Conservation (phyloP, 2,888 invertebrate genomes). For the Teinopalpus imperialis region DNA sequence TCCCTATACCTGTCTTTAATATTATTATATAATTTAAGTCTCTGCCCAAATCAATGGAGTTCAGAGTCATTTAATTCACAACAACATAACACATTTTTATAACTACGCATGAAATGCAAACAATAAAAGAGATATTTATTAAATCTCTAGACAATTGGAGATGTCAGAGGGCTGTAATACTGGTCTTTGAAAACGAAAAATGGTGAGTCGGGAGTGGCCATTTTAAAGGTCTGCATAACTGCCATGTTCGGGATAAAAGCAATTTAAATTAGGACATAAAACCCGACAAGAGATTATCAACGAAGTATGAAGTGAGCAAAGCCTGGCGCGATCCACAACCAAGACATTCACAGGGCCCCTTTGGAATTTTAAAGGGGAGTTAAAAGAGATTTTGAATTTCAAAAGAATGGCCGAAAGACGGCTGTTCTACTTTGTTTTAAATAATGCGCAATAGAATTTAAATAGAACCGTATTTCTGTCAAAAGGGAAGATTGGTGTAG, state of each 20-base stretch:
- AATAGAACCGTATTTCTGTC: constrained; percentile 7
- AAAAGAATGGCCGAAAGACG: constrained; percentile 45
- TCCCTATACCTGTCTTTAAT: too few species aligned
- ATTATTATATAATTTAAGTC: too few species aligned
- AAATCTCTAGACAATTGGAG: constrained; percentile 52
- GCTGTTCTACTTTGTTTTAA: constrained; percentile 36
- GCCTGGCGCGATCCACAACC: constrained; percentile 54
- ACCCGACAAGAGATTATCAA: constrained; percentile 70
- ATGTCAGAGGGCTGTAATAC: constrained; percentile 49
- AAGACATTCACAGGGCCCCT: constrained; percentile 52
- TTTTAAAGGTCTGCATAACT: constrained; percentile 47
- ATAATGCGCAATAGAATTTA: constrained; percentile 11
- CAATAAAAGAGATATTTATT: constrained; percentile 33
- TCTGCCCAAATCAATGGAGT: too few species aligned
- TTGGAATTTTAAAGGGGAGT: constrained; percentile 48
- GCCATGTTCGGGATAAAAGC: constrained; percentile 60
- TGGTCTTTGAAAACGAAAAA: constrained; percentile 55
- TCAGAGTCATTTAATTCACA: neutral
- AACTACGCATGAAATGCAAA: neutral
- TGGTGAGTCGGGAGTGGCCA: constrained; percentile 44
- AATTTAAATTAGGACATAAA: constrained; percentile 54
- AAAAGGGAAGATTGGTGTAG: neutral
- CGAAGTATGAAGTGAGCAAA: constrained; percentile 50
- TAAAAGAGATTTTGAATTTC: constrained; percentile 46
- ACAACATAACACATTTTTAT: constrained; percentile 11